These are phyloP conservation scores for Calliphora vomitoria DNA, from an alignment of 2,888 invertebrate genomes.

Conservation along the genomic window DNA sequence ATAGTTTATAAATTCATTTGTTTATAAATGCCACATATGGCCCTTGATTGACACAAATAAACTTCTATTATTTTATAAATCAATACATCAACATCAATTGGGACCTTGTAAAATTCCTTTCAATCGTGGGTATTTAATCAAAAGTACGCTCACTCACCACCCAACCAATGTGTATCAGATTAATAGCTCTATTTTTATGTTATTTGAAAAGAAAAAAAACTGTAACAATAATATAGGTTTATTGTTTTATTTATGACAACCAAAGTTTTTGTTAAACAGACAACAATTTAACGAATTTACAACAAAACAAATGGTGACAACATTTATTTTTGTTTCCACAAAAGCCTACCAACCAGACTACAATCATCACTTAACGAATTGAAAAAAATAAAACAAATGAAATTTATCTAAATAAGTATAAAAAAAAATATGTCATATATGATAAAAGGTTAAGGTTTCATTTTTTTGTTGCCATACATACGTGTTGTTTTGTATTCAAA, in stretches of 20 bases:
- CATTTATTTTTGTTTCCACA: neutral
- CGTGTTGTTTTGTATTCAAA: constrained; percentile 17
- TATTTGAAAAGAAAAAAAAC: neutral
- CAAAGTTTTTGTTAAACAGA: neutral
- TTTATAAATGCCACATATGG: too few relatives aligned
- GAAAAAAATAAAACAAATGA: neutral
- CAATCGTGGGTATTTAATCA: neutral
- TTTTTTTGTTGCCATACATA: neutral
- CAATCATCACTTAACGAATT: neutral
- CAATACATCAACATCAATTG: too few relatives aligned
- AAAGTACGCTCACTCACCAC: neutral
- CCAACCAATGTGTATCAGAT: neutral
- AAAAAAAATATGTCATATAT: constrained; percentile 29
- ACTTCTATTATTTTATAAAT: too few relatives aligned
- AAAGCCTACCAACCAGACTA: neutral
- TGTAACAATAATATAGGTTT: neutral
- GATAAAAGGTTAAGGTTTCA: constrained; percentile 64
- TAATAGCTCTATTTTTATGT: constrained; percentile 1
- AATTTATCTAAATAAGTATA: neutral
- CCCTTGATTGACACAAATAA: too few relatives aligned
- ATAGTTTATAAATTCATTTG: too few relatives aligned
- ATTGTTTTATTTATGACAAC: neutral
- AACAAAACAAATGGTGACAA: constrained; percentile 2
- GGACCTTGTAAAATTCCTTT: neutral
- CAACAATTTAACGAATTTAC: neutral